phyloP scores from a whole-genome alignment of 1,140 invertebrate genomes.

The Dinothrombium tinctorium region DNA sequence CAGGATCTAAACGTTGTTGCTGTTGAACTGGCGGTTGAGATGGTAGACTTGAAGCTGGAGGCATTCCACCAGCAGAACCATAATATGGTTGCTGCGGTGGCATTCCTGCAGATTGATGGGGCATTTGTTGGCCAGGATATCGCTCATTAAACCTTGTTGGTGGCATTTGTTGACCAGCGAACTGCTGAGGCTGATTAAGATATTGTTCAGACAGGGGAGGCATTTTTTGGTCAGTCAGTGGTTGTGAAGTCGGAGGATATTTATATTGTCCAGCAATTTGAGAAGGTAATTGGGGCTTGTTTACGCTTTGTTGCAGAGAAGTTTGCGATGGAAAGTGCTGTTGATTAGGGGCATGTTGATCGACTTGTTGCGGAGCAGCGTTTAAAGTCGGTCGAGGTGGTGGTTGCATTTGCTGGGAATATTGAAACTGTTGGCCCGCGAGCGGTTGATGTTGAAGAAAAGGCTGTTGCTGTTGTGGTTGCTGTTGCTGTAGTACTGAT shows the following conservation, averaged over 20 bases:
- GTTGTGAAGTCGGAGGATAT: neutral
- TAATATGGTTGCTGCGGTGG: neutral
- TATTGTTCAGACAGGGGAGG: too few species aligned
- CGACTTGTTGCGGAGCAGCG: neutral
- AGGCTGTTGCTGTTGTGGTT: neutral
- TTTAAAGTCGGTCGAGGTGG: constrained; percentile 1
- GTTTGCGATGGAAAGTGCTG: neutral
- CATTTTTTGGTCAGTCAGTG: neutral
- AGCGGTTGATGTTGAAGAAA: neutral
- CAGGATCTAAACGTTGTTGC: constrained; percentile 34
- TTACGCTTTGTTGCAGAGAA: neutral
- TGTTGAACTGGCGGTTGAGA: neutral
- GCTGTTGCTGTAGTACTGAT: neutral
- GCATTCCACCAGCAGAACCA: neutral
- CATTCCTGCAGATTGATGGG: neutral
- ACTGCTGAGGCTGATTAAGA: neutral
- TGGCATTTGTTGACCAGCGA: too few species aligned
- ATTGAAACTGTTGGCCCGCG: neutral
- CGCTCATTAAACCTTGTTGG: too few species aligned
- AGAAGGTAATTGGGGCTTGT: too few species aligned
- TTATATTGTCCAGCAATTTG: neutral
- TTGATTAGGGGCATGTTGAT: neutral
- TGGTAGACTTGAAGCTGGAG: neutral
- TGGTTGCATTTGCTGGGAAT: neutral
- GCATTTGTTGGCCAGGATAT: neutral